Conservation (phyloP, 2,797 vertebrate species). For the Hafferia zeledoni region DNA sequence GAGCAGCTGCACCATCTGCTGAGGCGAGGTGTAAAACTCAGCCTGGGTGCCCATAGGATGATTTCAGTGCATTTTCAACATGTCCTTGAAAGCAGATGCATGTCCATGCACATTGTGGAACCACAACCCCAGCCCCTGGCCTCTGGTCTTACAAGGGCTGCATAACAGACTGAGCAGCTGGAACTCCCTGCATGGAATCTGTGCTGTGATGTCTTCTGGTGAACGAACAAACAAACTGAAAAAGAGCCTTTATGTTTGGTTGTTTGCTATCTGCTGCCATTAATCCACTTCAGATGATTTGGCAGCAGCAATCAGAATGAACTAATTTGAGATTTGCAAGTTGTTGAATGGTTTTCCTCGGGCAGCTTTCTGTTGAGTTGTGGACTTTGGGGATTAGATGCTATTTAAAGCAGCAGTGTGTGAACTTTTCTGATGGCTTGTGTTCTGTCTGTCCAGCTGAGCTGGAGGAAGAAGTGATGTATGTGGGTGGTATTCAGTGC, state of each 20-base stretch:
- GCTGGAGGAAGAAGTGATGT: not conserved
- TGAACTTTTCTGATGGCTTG: not conserved
- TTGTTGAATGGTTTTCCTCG: not conserved
- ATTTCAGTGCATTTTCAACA: not conserved
- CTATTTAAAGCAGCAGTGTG: conserved; percentile 4
- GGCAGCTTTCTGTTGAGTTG: not conserved
- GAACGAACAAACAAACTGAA: rapidly evolving
- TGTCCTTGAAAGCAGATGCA: rapidly evolving
- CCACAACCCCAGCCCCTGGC: rapidly evolving
- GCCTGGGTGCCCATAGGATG: not conserved
- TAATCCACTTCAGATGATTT: conserved; percentile 5
- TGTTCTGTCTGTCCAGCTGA: not conserved
- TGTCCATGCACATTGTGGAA: rapidly evolving
- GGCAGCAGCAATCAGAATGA: not conserved
- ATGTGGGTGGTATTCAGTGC: not conserved
- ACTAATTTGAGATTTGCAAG: conserved; percentile 10
- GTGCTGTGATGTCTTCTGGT: not conserved
- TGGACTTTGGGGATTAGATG: not conserved
- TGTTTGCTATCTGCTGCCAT: not conserved
- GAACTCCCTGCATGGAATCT: not conserved
- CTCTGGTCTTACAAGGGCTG: not conserved
- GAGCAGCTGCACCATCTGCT: not conserved
- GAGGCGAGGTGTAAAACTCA: not conserved
- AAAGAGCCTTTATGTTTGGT: rapidly evolving
- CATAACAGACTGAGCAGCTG: not conserved